A percentile compares a stretch with the other conserved stretches of the same genome.
Conservation (phyloP, 2,113 vertebrate genomes). For the Nyctereutes procyonoides region DNA sequence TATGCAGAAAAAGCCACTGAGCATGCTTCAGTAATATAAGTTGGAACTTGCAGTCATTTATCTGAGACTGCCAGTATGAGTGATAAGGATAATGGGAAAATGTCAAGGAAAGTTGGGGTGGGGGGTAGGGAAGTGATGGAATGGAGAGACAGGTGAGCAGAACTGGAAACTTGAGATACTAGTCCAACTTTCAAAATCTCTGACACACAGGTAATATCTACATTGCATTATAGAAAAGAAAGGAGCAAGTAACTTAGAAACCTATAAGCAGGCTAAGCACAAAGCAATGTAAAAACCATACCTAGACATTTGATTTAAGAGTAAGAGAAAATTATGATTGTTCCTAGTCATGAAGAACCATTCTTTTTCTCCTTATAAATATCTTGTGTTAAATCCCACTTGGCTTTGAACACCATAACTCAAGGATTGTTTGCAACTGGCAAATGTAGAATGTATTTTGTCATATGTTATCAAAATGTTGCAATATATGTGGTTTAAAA, state of each 20-base stretch:
- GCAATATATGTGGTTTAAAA: not conserved
- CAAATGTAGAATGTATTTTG: not conserved
- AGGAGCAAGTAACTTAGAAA: not conserved
- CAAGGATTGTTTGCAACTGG: not conserved
- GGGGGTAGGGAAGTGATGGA: conserved; percentile 39
- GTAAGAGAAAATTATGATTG: not conserved
- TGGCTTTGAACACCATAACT: not conserved
- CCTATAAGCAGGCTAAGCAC: conserved; percentile 8
- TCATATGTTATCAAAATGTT: not conserved
- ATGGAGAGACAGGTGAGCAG: conserved; percentile 58
- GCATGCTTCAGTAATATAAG: not conserved
- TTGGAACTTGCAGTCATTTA: conserved; percentile 16
- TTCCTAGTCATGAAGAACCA: not conserved
- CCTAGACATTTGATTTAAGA: not conserved
- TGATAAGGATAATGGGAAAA: conserved; percentile 65
- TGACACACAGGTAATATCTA: conserved; percentile 40
- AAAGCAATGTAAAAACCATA: conserved; percentile 16
- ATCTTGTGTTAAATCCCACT: not conserved
- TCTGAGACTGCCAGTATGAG: conserved; percentile 38
- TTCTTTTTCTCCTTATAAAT: not conserved
- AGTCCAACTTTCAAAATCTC: not conserved
- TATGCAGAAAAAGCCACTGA: not conserved
- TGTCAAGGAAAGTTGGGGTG: conserved; percentile 5
- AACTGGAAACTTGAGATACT: not conserved
- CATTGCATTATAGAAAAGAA: conserved; percentile 46